Evolutionary conservation across 1,140 invertebrate genomes (phyloP), one percentile per base, ranked within the genome.

Genomic region (Thalassaphorura encarpata): DNA sequence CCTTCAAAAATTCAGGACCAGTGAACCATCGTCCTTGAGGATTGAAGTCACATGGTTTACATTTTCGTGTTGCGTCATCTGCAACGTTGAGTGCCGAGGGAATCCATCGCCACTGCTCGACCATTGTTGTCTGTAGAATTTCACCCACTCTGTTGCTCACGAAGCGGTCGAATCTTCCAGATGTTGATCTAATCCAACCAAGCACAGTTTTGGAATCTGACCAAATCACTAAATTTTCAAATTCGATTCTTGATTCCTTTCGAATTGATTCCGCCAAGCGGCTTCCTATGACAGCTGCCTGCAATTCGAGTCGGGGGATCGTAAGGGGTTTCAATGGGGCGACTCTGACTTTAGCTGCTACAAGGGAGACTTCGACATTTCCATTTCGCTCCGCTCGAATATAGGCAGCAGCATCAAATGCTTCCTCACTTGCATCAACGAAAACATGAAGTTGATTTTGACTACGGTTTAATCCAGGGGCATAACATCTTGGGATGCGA

Each of bases 291-390:
- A 66, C 36, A 1, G 69, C 69, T 26, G 65, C 70, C 26, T 55
- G 58, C 1, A 72, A 55, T 57, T 72, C 70, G 13, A 64, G 26
- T n/a, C 69, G 15, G 0, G 70, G 70, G 31, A 72, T 69, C 0
- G 67, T 60, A 0, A 63, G 47, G 15, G 42, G 28, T 46, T 64
- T 62, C 0, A 64, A 19, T 2, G 70, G 70, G 13, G 66, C 26
- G 5, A 71, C 66, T 47, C 68, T 40, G 8, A 66, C 39, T 42
- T 69, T 70, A 1, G 67, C 64, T 23, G 63, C 50, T 0, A 69
- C 50, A 29, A 71, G 56, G 1, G 43, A 23, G 1, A 60, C 52
- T 2, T 54, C 26, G 0, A 53, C 43, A 0, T 11, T 21, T 18
- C 49, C 50, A 2, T 45, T 23, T 8, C 26, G 33, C 16, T 27